Percentiles rank a stretch among this genome's conserved stretches.
These are phyloP conservation scores for Drosophila siamana DNA, from an alignment of 2,888 invertebrate species.

Conservation along the genomic window DNA sequence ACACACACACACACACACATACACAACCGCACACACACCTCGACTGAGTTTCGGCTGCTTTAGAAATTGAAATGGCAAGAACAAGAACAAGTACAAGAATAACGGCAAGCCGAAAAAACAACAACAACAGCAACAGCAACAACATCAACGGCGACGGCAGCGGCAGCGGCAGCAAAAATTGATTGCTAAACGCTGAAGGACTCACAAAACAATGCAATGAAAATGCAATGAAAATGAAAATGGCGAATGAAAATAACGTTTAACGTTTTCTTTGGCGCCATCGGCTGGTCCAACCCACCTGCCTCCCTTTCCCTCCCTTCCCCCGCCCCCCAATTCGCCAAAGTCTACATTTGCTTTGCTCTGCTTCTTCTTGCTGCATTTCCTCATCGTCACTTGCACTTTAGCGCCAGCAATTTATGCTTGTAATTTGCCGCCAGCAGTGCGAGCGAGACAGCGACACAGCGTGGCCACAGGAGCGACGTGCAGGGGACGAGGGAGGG, in stretches of 20 bases:
- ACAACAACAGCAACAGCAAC: constrained; percentile 18
- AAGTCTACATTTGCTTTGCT: neutral
- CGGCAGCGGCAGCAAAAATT: constrained; percentile 43
- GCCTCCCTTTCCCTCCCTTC: neutral
- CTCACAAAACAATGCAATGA: constrained; percentile 66
- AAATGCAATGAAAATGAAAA: constrained; percentile 70
- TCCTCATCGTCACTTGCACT: constrained; percentile 61
- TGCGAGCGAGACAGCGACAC: constrained; percentile 10
- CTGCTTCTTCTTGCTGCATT: constrained; percentile 8
- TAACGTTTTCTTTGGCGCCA: constrained; percentile 75
- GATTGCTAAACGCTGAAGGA: constrained; percentile 66
- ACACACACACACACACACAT: constrained; percentile 19
- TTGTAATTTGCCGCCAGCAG: constrained; percentile 47
- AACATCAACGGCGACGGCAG: constrained; percentile 24
- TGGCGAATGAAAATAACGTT: constrained; percentile 72
- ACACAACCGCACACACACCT: constrained; percentile 32
- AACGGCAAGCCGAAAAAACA: constrained; percentile 5
- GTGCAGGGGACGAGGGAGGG: too few relatives aligned
- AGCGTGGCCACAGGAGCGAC: too few relatives aligned
- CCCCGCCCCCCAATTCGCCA: neutral
- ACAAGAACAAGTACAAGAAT: constrained; percentile 21
- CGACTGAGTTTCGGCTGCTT: constrained; percentile 59
- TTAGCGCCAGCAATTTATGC: constrained; percentile 57
- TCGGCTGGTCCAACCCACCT: constrained; percentile 19
- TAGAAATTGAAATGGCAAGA: constrained; percentile 60